Evolutionary conservation across 2,888 invertebrate genomes (phyloP).

Genomic region (Caenorhabditis becei): DNA sequence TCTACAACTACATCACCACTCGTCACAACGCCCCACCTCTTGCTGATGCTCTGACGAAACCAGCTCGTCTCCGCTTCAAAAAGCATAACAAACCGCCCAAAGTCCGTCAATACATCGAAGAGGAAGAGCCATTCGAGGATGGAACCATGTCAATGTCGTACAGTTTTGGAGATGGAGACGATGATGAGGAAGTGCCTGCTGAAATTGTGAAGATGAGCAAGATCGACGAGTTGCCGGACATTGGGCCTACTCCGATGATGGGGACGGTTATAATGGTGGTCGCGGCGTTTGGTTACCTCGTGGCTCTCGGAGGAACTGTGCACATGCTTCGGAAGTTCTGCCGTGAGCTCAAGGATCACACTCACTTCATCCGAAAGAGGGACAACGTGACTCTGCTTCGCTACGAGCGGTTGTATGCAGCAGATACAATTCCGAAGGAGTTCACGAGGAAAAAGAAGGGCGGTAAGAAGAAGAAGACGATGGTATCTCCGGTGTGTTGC

Average conservation of each 20-base stretch:
- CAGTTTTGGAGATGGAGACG: neutral
- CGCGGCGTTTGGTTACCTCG: neutral
- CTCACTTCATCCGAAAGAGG: neutral
- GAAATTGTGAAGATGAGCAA: no score
- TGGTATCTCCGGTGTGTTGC: neutral
- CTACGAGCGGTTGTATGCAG: constrained; percentile 3
- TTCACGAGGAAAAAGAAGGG: constrained; percentile 7
- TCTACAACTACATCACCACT: constrained; percentile 43
- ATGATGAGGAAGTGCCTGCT: neutral
- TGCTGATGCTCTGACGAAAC: constrained; percentile 22
- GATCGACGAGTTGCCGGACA: no score
- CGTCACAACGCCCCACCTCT: constrained; percentile 22
- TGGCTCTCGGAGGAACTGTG: constrained; percentile 7
- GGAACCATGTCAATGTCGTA: constrained; percentile 14
- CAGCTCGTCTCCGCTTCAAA: neutral
- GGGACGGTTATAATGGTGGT: neutral
- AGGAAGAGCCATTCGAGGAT: constrained; percentile 21
- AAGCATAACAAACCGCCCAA: neutral
- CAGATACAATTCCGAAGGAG: constrained; percentile 13
- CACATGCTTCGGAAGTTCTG: constrained; percentile 12
- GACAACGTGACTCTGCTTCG: neutral
- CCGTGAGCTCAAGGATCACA: constrained; percentile 1
- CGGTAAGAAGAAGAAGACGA: neutral
- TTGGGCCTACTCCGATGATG: neutral
- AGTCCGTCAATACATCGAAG: neutral